Evolutionary conservation across 2,888 invertebrate species (phyloP).

Genomic region (Mystacides longicornis): DNA sequence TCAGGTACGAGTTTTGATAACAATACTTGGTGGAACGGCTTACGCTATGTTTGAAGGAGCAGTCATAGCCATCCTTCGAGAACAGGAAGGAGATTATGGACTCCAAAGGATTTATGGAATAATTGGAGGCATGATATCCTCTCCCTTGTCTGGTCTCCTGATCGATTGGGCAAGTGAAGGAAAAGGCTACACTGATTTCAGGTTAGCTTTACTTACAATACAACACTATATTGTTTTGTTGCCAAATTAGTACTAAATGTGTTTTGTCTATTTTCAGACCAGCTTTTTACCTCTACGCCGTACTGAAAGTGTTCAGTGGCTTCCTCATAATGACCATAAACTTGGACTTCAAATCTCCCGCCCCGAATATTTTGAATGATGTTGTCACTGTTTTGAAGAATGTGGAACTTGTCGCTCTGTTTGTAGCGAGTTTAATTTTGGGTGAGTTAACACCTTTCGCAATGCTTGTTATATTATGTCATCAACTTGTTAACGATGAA

Average conservation of each 20-base stretch:
- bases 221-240: not conserved
- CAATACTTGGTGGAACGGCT: conserved; percentile 65
- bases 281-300: conserved; percentile 70
- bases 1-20: conserved; percentile 51
- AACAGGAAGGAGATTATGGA: conserved; percentile 71
- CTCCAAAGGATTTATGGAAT: conserved; percentile 69
- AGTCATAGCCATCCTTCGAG: conserved; percentile 65
- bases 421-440: conserved; percentile 63
- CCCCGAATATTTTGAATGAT: conserved; percentile 61
- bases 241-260: not conserved
- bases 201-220: conserved; percentile 36
- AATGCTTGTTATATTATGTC: too few relatives aligned
- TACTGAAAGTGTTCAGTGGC: conserved; percentile 59
- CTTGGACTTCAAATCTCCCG: conserved; percentile 68
- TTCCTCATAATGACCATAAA: conserved; percentile 63
- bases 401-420: conserved; percentile 63
- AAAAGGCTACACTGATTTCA: conserved; percentile 65
- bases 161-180: conserved; percentile 67
- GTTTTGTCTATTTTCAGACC: conserved; percentile 42
- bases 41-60: conserved; percentile 78
- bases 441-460: too few relatives aligned
- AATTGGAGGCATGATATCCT: conserved; percentile 72
- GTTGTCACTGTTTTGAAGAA: conserved; percentile 61
- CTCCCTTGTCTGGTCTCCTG: conserved; percentile 64
- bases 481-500: too few relatives aligned